Percentiles rank a stretch among this genome's conserved stretches.
Conservation (phyloP, 2,888 invertebrate species). For the Campaea margaritaria region DNA sequence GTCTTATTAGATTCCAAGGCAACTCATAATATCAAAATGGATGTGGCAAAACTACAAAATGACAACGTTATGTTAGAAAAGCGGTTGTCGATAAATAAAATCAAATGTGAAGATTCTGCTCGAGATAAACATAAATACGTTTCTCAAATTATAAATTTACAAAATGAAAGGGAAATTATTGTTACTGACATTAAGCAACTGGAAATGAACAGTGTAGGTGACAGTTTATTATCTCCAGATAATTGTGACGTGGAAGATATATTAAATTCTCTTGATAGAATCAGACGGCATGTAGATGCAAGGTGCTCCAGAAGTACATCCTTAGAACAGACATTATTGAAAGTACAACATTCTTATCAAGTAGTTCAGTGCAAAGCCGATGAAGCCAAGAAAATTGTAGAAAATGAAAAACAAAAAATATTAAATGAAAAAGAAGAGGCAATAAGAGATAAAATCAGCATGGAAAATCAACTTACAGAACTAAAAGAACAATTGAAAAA, state of each 20-base stretch:
- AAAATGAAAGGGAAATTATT: conserved; percentile 66
- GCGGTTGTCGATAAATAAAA: conserved; percentile 58
- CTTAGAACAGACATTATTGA: conserved; percentile 65
- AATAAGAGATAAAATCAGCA: conserved; percentile 57
- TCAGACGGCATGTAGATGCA: conserved; percentile 58
- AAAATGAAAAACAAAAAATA: conserved; percentile 75
- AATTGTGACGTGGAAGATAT: conserved; percentile 61
- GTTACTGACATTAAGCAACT: conserved; percentile 67
- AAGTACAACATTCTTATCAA: conserved; percentile 72
- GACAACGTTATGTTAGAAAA: conserved; percentile 60
- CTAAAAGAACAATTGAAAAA: conserved; percentile 61
- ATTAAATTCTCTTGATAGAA: conserved; percentile 62
- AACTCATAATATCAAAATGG: conserved; percentile 77
- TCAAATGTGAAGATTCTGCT: conserved; percentile 56
- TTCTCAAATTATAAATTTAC: conserved; percentile 57
- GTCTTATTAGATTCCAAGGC: conserved; percentile 69
- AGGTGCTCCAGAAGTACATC: conserved; percentile 56
- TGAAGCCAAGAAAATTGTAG: conserved; percentile 71
- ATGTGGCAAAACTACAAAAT: conserved; percentile 65
- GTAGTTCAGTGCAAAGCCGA: conserved; percentile 72
- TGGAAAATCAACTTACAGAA: conserved; percentile 61
- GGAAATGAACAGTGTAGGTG: conserved; percentile 67
- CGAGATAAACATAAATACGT: conserved; percentile 58
- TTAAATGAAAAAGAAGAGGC: conserved; percentile 73
- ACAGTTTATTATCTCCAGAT: conserved; percentile 59